phyloP scores from a whole-genome alignment of 2,113 vertebrate genomes.

The Mungos mungo region DNA sequence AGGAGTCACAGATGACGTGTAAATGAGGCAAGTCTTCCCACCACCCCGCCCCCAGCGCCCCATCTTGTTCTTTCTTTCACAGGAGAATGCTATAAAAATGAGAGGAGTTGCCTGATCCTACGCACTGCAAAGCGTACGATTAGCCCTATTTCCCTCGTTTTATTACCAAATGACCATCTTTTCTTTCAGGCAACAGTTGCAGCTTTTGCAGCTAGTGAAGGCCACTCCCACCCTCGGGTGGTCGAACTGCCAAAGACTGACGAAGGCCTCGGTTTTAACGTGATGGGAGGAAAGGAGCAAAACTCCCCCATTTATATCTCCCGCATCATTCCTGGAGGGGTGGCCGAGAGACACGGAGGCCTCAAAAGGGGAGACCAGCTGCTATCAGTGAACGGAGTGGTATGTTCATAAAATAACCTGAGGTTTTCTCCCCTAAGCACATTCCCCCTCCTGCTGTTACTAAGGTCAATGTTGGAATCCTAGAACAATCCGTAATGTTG shows the following conservation, averaged over 20 bases:
- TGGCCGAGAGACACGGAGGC: slow-evolving; percentile 97
- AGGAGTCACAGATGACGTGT: background rate
- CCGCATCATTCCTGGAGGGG: slow-evolving; percentile 98
- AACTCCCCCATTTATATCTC: slow-evolving; percentile 99
- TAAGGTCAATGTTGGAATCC: background rate
- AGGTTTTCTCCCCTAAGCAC: background rate
- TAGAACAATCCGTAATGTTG: slow-evolving; percentile 30
- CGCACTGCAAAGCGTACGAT: background rate
- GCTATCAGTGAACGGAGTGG: slow-evolving; percentile 98
- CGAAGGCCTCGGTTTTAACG: slow-evolving; percentile 99
- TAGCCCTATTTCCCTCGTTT: background rate
- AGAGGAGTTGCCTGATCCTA: background rate
- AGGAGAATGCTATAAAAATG: slow-evolving; percentile 49
- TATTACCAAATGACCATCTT: slow-evolving; percentile 72
- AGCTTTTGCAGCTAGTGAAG: slow-evolving; percentile 98
- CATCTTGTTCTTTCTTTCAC: slow-evolving; percentile 43
- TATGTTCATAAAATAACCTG: slow-evolving; percentile 83
- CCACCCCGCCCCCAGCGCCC: background rate
- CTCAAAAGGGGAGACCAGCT: slow-evolving; percentile 99
- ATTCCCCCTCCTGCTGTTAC: background rate
- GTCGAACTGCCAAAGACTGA: slow-evolving; percentile 99
- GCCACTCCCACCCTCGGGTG: slow-evolving; percentile 97
- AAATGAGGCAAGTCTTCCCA: background rate
- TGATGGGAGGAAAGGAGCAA: slow-evolving; percentile 99
- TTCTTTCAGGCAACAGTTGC: slow-evolving; percentile 96